phyloP scores from a whole-genome alignment of 1,140 invertebrate species.

The Halotydeus destructor region DNA sequence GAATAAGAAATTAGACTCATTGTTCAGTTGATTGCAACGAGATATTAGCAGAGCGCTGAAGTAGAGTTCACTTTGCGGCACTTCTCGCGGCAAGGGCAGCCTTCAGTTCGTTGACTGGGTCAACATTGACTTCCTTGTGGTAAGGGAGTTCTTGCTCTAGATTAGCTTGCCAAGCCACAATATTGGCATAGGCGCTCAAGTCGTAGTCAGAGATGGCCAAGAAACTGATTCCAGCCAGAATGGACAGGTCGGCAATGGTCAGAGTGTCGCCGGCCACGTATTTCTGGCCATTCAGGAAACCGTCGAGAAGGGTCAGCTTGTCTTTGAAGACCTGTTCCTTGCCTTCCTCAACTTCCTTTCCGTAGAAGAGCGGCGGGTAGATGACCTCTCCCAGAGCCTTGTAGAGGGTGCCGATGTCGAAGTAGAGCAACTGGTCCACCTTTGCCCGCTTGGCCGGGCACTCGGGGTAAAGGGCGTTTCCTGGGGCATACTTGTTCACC shows the following conservation, averaged over 20 bases:
- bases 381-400: conserved; percentile 10
- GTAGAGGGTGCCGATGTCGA: conserved; percentile 24
- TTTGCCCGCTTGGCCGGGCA: conserved; percentile 20
- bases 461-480: conserved; percentile 20
- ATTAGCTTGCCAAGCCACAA: conserved; percentile 37
- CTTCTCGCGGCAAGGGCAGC: too few species aligned
- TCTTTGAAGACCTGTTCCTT: neutral
- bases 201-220: conserved; percentile 35
- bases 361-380: too few species aligned
- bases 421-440: conserved; percentile 21
- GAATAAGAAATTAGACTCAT: too few species aligned
- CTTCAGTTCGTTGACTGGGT: too few species aligned
- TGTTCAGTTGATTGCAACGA: too few species aligned
- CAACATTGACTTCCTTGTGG: conserved; percentile 30
- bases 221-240: conserved; percentile 19
- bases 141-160: conserved; percentile 43
- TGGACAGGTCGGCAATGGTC: conserved; percentile 21
- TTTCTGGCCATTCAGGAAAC: conserved; percentile 14
- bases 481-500: conserved; percentile 20
- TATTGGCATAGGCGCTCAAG: conserved; percentile 34
- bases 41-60: too few species aligned
- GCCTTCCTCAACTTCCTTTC: neutral
- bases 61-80: too few species aligned
- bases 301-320: conserved; percentile 18
- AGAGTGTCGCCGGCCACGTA: conserved; percentile 20